Evolutionary conservation across 1,140 invertebrate genomes (phyloP).

Genomic region (Hydropsyche tenuis): DNA sequence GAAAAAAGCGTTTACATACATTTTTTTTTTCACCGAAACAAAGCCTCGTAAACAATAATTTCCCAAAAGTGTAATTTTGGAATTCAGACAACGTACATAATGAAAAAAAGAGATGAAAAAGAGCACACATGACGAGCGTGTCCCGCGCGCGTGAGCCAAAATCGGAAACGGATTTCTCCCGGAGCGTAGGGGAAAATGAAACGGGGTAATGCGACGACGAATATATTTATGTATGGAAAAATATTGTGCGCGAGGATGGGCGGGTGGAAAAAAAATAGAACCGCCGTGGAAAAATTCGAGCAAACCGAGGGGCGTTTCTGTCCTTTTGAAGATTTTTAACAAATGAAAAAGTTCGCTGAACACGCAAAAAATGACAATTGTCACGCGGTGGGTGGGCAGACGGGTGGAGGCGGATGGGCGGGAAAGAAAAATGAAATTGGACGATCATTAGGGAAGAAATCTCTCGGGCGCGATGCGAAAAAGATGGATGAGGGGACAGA

Average conservation of each 20-base stretch:
- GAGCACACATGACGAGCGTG: conserved; percentile 7
- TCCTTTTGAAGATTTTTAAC: conserved; percentile 34
- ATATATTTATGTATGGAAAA: conserved; percentile 26
- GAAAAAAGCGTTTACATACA: conserved; percentile 14
- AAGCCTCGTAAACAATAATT: conserved; percentile 31
- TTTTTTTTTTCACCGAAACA: conserved; percentile 15
- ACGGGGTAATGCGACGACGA: conserved; percentile 30
- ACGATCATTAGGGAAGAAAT: conserved; percentile 25
- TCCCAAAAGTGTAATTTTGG: conserved; percentile 31
- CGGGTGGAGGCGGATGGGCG: not conserved
- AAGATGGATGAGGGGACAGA: conserved; percentile 11
- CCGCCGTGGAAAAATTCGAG: conserved; percentile 16
- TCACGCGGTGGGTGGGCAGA: conserved; percentile 13
- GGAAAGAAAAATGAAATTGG: conserved; percentile 20
- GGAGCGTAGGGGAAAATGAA: conserved; percentile 17
- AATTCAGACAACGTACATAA: conserved; percentile 16
- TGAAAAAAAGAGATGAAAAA: conserved; percentile 11
- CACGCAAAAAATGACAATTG: conserved; percentile 37
- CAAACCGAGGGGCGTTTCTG: conserved; percentile 35
- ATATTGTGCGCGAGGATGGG: not conserved
- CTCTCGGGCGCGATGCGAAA: conserved; percentile 13
- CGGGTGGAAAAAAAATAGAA: conserved; percentile 5
- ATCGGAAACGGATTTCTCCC: conserved; percentile 36
- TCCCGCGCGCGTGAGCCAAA: conserved; percentile 3
- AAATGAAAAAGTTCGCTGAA: conserved; percentile 36